A percentile compares a stretch with the other conserved stretches of the same genome.
phyloP scores from a whole-genome alignment of 53 echinoderm and acorn worm species.

The Henricia sp. region DNA sequence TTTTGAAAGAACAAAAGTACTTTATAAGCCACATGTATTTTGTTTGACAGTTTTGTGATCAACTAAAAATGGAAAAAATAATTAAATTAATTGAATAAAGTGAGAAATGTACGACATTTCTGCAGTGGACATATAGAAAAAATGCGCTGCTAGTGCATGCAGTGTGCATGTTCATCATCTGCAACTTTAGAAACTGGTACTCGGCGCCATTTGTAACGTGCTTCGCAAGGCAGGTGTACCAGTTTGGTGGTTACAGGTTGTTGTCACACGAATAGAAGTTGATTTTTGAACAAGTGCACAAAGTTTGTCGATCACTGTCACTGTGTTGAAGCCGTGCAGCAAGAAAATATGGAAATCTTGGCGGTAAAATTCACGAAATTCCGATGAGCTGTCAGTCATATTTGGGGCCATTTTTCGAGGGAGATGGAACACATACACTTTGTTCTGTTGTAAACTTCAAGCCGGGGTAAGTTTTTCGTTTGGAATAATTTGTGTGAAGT shows the following conservation, averaged over 20 bases:
- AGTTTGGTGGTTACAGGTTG: constrained; percentile 8
- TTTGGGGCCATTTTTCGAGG: constrained; percentile 21
- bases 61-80: too few species aligned
- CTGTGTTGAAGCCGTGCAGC: neutral
- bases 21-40: too few species aligned
- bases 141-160: too few species aligned
- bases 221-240: neutral
- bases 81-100: too few species aligned
- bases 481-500: neutral
- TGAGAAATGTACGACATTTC: too few species aligned
- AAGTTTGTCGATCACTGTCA: neutral
- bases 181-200: neutral
- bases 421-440: constrained; percentile 49
- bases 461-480: constrained; percentile 5
- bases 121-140: too few species aligned
- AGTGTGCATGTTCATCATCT: too few species aligned
- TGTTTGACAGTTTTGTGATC: too few species aligned
- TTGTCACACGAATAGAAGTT: neutral
- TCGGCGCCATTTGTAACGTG: neutral
- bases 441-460: neutral
- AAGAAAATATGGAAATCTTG: neutral
- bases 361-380: neutral
- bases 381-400: neutral
- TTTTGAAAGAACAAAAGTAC: too few species aligned
- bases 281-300: neutral